Evolutionary conservation across 2,797 vertebrate species (phyloP), one percentile per base, ranked within the genome.

Genomic region (Sebastes vulpes): DNA sequence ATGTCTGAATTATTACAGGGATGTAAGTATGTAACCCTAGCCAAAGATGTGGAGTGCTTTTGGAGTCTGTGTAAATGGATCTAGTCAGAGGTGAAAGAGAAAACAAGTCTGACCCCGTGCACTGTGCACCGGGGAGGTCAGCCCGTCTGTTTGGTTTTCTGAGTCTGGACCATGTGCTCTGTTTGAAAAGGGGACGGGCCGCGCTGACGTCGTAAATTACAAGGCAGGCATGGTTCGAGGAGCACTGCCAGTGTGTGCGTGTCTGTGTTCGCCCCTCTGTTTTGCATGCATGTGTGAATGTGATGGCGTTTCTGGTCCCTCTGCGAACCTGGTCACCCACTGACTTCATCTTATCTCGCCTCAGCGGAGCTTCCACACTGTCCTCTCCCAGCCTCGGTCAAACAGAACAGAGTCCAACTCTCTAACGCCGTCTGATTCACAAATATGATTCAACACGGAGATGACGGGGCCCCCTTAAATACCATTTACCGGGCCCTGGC

Each of bases 1-100:
- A 89, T 92, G 88, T 91, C 90, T 95, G 91, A 95, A 93, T 96
- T 95, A 95, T 95, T 93, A 92, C 87, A 68, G 91, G 90, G 93
- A 95, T 92, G 84, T 93, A 92, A 92, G 93, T 77, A 87, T 91
- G 95, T 94, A 96, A 95, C 93, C 82, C 79, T 65, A 95, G 86
- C 89, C 89, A 82, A 79, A 85, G 85, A 91, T 74, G 78, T 85
- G 81, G 81, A 90, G 93, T 88, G 86, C 92, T 90, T 93, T 89
- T 89, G 86, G 90, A 94, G 82, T 89, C 89, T 83, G 83, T 92
- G 93, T 92, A 94, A 94, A 93, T 90, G 90, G 94, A 93, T 95
- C 90, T 84, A 87, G 91, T 90, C 92, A 92, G 93, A 93, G 89
- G 91, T 95, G 92, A 93, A 50, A 92, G 86, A 81, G 88, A 95